phyloP scores from a whole-genome alignment of 1,140 invertebrate genomes.

The Aphaenogaster floridana region DNA sequence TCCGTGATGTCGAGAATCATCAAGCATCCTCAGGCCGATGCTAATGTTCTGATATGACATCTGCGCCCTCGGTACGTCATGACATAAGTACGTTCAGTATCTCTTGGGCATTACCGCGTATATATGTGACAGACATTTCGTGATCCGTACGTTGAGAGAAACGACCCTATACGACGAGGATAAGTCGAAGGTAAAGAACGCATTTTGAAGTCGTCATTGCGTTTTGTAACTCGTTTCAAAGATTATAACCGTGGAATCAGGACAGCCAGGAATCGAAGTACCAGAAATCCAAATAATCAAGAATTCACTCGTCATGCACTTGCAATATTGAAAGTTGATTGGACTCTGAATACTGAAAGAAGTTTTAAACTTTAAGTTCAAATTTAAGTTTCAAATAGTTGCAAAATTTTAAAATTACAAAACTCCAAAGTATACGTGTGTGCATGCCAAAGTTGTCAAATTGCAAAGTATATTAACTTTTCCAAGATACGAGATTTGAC shows the following conservation, averaged over 20 bases:
- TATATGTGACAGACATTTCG: slow-evolving; percentile 65
- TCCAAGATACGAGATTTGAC: not conserved
- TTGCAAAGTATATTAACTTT: not conserved
- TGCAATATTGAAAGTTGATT: not conserved
- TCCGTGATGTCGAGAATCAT: slow-evolving; percentile 70
- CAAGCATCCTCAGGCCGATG: slow-evolving; percentile 62
- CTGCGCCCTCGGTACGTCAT: slow-evolving; percentile 61
- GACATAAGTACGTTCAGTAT: slow-evolving; percentile 60
- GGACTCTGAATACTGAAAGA: not conserved
- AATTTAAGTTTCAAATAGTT: slow-evolving; percentile 12
- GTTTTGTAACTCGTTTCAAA: slow-evolving; percentile 24
- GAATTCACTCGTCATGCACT: not conserved
- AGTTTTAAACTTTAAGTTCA: not conserved
- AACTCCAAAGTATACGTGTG: not conserved
- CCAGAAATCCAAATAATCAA: not conserved
- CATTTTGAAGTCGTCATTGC: slow-evolving; percentile 56
- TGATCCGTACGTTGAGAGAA: slow-evolving; percentile 34
- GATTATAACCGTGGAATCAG: slow-evolving; percentile 17
- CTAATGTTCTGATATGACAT: slow-evolving; percentile 76
- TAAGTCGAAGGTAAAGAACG: slow-evolving; percentile 36
- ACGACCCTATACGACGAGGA: not conserved
- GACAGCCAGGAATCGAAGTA: not conserved
- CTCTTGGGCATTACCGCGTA: slow-evolving; percentile 68
- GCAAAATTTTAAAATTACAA: not conserved
- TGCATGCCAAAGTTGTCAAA: not conserved